Percentiles rank a stretch among this genome's conserved stretches.
phyloP scores from a whole-genome alignment of 1,140 invertebrate genomes.

The Diploscapter pachys region DNA sequence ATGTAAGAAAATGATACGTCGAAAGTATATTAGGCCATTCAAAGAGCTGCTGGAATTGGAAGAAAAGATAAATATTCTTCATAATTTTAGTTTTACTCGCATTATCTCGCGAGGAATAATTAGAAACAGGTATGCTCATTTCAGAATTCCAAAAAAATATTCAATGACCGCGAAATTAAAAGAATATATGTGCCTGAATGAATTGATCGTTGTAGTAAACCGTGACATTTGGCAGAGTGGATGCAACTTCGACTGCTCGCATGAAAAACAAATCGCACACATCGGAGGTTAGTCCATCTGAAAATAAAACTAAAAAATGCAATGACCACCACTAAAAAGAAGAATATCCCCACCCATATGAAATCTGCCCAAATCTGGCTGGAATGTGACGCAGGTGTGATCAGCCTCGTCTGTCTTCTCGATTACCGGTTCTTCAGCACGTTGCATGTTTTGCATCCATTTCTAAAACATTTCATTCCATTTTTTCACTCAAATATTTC shows the following conservation, averaged over 20 bases:
- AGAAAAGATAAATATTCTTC: too few species aligned
- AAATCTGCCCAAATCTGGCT: slow-evolving; percentile 88
- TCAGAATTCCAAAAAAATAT: too few species aligned
- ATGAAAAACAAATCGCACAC: slow-evolving; percentile 83
- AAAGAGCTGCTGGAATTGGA: too few species aligned
- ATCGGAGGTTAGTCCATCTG: slow-evolving; percentile 75
- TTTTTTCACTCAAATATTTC: not conserved
- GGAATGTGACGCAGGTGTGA: slow-evolving; percentile 88
- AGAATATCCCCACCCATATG: slow-evolving; percentile 72
- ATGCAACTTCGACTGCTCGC: slow-evolving; percentile 90
- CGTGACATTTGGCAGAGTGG: slow-evolving; percentile 66
- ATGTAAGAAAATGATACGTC: too few species aligned
- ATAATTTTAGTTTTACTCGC: too few species aligned
- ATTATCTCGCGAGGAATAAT: too few species aligned
- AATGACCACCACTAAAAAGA: not conserved
- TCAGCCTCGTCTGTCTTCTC: slow-evolving; percentile 72
- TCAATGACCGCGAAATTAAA: too few species aligned
- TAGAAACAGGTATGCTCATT: too few species aligned
- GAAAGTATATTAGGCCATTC: too few species aligned
- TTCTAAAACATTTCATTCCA: slow-evolving; percentile 65
- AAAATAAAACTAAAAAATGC: slow-evolving; percentile 2
- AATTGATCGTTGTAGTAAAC: too few species aligned
- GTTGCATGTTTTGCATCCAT: slow-evolving; percentile 90
- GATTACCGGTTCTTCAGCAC: slow-evolving; percentile 77
- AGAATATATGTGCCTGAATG: too few species aligned